Percentiles rank a stretch among this genome's conserved stretches.
phyloP scores from a whole-genome alignment of 2,797 vertebrate species.

The Lerista edwardsae region DNA sequence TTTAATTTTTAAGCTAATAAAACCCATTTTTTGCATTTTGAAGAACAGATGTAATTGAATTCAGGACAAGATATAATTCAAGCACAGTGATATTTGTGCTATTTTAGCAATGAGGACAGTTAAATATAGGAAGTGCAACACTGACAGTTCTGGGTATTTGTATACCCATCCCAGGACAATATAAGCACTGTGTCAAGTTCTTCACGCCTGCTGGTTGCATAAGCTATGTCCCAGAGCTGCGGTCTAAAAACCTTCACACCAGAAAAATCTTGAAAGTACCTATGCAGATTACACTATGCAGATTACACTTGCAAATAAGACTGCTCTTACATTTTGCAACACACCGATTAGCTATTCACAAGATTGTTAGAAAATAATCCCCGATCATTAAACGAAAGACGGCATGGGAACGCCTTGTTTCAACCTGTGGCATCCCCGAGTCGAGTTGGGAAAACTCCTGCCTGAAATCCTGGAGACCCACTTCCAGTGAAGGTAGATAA shows the following conservation, averaged over 20 bases:
- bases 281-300: too few relatives aligned
- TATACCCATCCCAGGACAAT: neutral
- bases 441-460: too few relatives aligned
- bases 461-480: too few relatives aligned
- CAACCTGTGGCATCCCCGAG: too few relatives aligned
- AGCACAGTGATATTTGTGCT: constrained; percentile 7
- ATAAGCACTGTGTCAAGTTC: constrained; percentile 4
- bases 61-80: constrained; percentile 37
- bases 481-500: too few relatives aligned
- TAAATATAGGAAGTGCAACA: constrained; percentile 25
- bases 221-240: neutral
- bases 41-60: constrained; percentile 38
- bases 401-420: too few relatives aligned
- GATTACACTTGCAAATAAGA: neutral
- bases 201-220: neutral
- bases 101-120: constrained; percentile 52
- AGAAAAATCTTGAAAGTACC: neutral
- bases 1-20: constrained; percentile 39
- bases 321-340: neutral
- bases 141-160: constrained; percentile 2
- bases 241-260: neutral
- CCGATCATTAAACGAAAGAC: neutral
- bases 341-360: neutral
- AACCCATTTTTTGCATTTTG: constrained; percentile 33
- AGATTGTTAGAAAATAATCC: neutral